Evolutionary conservation across 2,888 invertebrate species (phyloP), one percentile per base, ranked within the genome.

Genomic region (Lasioglossum leucozonium): DNA sequence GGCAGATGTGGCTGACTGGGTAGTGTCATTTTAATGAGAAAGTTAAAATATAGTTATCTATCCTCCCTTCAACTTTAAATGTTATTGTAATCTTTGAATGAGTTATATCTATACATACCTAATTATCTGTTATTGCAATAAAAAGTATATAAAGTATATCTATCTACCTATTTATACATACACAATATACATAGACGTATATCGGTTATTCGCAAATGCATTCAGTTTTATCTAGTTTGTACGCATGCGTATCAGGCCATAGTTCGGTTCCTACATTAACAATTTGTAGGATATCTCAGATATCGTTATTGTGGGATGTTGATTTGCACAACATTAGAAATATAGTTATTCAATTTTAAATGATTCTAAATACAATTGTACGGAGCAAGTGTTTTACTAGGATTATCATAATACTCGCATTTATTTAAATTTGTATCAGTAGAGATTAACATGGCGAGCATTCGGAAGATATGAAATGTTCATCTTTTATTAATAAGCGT

Each of bases 221-320:
- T 58, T 58, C 10, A 26, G 13, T 58, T n/a, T 58, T 58, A 58
- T 58, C 26, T 30, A 30, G 26, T 62, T 40, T 37, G 18, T 18
- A 42, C 82, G 79, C 82, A 82, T 74, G 82, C 79, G 82, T 37
- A 11, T 47, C 11, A 47, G 47, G 37, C 58, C 18, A 16, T 44
- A 47, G 55, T 71, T 75, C 42, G 18, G 69, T 47, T 69, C 44
- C 65, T 69, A 10, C 26, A 34, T 34, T 40, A 51, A 44, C 40
- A 82, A 74, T 69, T 30, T 79, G 18, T 10, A 62, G 74, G 42
- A 58, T 62, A 69, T 62, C 37, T 58, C 3, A 69, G 58, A 16
- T 40, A 47, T 74, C 67, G n/a, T 79, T 10, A 10, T 47, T 81
- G 42, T 18, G 40, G 62, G 47, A 71, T 18, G 44, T 44, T 73